Evolutionary conservation across 2,888 invertebrate genomes (phyloP).

Genomic region (Eulithis prunata): DNA sequence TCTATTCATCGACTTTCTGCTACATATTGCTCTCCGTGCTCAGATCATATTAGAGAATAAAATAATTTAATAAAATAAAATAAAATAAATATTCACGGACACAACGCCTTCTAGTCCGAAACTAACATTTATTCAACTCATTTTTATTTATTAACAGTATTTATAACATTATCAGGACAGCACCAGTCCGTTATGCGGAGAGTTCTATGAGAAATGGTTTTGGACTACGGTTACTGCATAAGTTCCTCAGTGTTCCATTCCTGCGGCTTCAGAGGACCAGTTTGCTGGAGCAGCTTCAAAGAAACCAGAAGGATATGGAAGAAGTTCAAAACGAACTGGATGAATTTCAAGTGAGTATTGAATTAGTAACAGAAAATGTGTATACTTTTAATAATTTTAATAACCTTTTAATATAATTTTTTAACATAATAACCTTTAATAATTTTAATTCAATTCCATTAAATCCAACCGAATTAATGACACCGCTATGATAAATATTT

Average conservation of each 20-base stretch:
- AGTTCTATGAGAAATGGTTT: constrained; percentile 98
- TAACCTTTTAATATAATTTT: too few species aligned
- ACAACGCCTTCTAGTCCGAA: too few species aligned
- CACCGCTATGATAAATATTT: background rate
- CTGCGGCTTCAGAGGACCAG: constrained; percentile 94
- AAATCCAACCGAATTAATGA: background rate
- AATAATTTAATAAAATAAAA: background rate
- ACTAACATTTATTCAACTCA: background rate
- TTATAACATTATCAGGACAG: constrained; percentile 66
- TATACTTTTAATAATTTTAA: background rate
- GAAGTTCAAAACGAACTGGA: constrained; percentile 90
- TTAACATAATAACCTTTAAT: too few species aligned
- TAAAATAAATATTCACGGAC: too few species aligned
- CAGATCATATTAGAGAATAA: too few species aligned
- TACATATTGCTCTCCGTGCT: too few species aligned
- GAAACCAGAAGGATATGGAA: constrained; percentile 92
- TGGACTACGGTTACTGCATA: constrained; percentile 95
- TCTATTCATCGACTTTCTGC: too few species aligned
- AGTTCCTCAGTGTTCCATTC: constrained; percentile 97
- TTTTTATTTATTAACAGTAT: constrained; percentile 25
- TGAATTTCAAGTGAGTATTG: constrained; percentile 86
- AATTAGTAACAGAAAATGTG: constrained; percentile 9
- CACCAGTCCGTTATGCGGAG: constrained; percentile 93
- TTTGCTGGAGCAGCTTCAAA: constrained; percentile 91
- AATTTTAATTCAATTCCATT: background rate